These are phyloP conservation scores for Heterotis niloticus DNA, from an alignment of 2,113 vertebrate species.

Conservation along the genomic window DNA sequence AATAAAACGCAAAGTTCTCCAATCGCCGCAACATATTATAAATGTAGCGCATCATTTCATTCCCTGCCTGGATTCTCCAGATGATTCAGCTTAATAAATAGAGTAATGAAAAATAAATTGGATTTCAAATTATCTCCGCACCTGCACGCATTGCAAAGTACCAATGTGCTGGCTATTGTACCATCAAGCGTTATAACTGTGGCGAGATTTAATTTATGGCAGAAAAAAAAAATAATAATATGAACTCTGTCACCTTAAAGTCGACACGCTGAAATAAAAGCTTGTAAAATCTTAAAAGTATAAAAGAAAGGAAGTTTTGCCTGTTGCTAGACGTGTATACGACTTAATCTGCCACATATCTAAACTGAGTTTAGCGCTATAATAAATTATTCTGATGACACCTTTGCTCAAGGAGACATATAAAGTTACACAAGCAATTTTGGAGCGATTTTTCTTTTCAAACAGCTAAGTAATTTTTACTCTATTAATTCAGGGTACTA, in stretches of 20 bases:
- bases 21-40: background rate
- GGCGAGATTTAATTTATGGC: constrained; percentile 7
- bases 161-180: constrained; percentile 6
- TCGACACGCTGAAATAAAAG: background rate
- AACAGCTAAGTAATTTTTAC: too few species aligned
- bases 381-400: too few species aligned
- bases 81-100: constrained; percentile 11
- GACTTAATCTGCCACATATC: background rate
- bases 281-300: too few species aligned
- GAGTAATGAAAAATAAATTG: constrained; percentile 21
- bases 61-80: constrained; percentile 3
- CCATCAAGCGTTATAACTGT: constrained; percentile 11
- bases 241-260: constrained; percentile 1
- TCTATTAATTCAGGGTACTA: too few species aligned
- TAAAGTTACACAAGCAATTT: too few species aligned
- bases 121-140: constrained; percentile 10
- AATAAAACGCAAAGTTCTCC: too few species aligned
- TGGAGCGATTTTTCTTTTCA: too few species aligned
- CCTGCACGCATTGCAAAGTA: background rate
- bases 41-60: background rate
- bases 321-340: background rate
- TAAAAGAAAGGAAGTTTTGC: background rate
- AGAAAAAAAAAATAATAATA: background rate
- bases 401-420: too few species aligned
- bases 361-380: too few species aligned